Evolutionary conservation across 2,888 invertebrate species (phyloP), one percentile per base, ranked within the genome.

Genomic region (Sicus ferrugineus): DNA sequence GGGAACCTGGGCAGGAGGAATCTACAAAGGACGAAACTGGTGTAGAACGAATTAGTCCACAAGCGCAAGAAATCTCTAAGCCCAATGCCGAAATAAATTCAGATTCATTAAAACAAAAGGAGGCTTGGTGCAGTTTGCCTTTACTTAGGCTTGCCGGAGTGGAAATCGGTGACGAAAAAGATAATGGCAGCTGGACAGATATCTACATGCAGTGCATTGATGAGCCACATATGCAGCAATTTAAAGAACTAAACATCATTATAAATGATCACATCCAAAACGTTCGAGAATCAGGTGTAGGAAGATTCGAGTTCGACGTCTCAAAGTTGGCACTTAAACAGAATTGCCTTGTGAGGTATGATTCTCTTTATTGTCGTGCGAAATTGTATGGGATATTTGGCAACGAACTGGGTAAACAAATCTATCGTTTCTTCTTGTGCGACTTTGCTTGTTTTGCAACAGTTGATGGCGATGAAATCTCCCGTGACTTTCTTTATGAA

Each of bases 321-420:
- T 34, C 50, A 4, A 70, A 69, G 67, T 52, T 73, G 21, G 65
- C 74, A n/a, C 77, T 77, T 0, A 71, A 75, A 68, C 74, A 75
- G 19, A 77, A 78, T 67, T 79, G 78, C 42, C 71, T 79, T 34
- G 76, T 77, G 0, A 76, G 73, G 56, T 70, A 70, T 23, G 67
- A 75, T 21, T 69, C 75, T 6, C 28, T 34, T 3, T 78, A 75
- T 66, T 73, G 76, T 62, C 77, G 79, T 5, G 78, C 77, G 1
- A 77, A 78, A 68, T 68, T 79, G n/a, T 74, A 75, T 58, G 75
- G 74, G 2, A 42, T 78, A 1, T 70, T 74, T 28, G 67, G 71
- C 11, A 69, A 66, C 5, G 67, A 69, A 1, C 62, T 62, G 4
- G 67, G 52, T 7, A 67, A 66, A 11, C 72, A 72, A 38, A 68